phyloP scores from a whole-genome alignment of 2,113 vertebrate species.

The Chlorodrepanis virens region DNA sequence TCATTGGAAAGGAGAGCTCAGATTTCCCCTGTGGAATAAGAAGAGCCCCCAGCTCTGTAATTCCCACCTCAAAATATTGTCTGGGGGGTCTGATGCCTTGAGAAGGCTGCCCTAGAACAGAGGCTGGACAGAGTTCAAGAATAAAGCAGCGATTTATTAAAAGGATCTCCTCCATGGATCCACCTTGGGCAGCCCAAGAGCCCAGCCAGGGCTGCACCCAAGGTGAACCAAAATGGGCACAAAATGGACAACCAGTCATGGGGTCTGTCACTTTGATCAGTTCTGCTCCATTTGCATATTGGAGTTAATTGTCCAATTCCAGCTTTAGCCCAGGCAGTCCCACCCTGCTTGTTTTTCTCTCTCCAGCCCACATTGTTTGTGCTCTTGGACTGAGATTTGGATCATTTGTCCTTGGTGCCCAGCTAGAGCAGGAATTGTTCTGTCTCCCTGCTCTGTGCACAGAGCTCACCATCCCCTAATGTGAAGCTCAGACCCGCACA shows the following conservation, averaged over 20 bases:
- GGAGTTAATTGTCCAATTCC: neutral
- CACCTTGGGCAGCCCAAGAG: neutral
- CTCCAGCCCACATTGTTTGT: rapidly evolving
- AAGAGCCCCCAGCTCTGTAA: neutral
- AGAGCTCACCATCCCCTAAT: neutral
- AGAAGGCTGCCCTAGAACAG: too few relatives aligned
- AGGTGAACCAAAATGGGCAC: neutral
- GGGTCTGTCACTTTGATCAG: neutral
- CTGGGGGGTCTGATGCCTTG: neutral
- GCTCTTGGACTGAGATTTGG: neutral
- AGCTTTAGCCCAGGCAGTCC: rapidly evolving
- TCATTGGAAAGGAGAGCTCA: neutral
- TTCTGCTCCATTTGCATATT: neutral
- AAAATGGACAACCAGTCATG: rapidly evolving
- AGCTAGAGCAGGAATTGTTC: neutral
- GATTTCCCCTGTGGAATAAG: neutral
- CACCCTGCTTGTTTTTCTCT: neutral
- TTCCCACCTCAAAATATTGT: neutral
- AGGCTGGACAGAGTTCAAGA: neutral
- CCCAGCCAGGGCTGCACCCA: neutral
- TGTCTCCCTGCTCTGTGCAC: neutral
- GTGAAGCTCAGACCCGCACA: neutral
- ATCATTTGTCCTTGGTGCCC: neutral
- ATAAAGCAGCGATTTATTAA: neutral
- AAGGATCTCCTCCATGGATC: neutral